Evolutionary conservation across 2,888 invertebrate species (phyloP), one percentile per base, ranked within the genome.

Genomic region (Carcina quercana): DNA sequence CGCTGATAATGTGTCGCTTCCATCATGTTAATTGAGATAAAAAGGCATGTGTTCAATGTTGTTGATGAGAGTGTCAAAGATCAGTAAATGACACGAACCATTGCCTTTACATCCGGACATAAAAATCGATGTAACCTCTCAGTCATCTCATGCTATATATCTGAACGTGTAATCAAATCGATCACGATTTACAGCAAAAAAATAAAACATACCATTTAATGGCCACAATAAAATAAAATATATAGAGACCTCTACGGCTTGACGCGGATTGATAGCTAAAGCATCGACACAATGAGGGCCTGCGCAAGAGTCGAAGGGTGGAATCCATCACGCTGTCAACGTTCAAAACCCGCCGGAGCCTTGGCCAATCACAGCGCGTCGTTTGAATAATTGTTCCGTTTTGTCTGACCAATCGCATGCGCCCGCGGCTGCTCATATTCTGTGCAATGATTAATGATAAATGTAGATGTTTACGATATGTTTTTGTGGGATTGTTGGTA

Each of bases 311-410:
- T 75, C 69, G 76, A 74, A 76, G 78, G 78, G 75, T 63, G 72
- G 76, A 67, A 79, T 76, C 76, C 70, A 79, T 83, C 80, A 79
- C 63, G 56, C 64, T 75, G 75, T 73, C 78, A 68, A 58, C 58
- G 60, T 59, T 67, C 74, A 79, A 79, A 78, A 78, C 72, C 62
- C 58, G 56, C 59, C 51, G 50, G 40, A 50, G 46, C 50, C 42
- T 45, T 52, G 59, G 50, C 82, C 82, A 83, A 82, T 82, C 61
- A 53, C 50, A 46, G 59, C 47, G 52, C 65, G 51, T 56, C 61
- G 66, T 82, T 82, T 78, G 75, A 82, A 83, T 83, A 83, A 82
- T 82, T 79, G 79, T 79, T 74, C 78, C 69, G 64, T 68, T 63
- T 50, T 59, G 50, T 50, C 53, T 61, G 61, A 55, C 82, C 82